Percentiles rank a stretch among this genome's conserved stretches.
phyloP scores from a whole-genome alignment of 2,888 invertebrate genomes.

The Bugulina stolonifera region DNA sequence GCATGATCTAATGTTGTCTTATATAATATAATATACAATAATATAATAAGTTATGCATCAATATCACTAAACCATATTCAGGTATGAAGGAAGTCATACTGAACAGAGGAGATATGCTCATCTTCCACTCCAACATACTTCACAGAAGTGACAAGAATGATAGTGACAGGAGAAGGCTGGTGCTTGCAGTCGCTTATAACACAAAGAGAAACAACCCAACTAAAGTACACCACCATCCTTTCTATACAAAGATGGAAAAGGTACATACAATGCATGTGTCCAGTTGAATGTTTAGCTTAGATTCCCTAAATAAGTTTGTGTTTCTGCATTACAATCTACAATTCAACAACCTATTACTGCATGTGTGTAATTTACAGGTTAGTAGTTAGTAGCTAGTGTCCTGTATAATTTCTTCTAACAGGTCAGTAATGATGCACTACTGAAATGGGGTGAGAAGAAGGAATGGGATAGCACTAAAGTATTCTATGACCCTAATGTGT shows the following conservation, averaged over 20 bases:
- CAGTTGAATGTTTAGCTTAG: too few relatives aligned
- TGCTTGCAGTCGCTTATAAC: constrained; percentile 4
- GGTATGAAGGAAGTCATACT: constrained; percentile 10
- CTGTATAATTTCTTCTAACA: background rate
- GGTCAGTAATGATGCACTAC: background rate
- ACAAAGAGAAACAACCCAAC: constrained; percentile 24
- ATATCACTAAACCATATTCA: too few relatives aligned
- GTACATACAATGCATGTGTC: too few relatives aligned
- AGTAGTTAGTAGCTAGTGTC: too few relatives aligned
- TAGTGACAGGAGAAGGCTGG: constrained; percentile 14
- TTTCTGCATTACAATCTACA: too few relatives aligned
- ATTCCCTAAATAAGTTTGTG: too few relatives aligned
- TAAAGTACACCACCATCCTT: constrained; percentile 13
- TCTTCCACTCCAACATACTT: constrained; percentile 45
- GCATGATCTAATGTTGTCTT: too few relatives aligned
- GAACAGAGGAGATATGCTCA: constrained; percentile 40
- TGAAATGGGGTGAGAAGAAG: constrained; percentile 10
- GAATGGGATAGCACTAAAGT: constrained; percentile 13
- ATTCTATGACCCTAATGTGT: constrained; percentile 11
- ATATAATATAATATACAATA: too few relatives aligned
- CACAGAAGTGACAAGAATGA: constrained; percentile 33
- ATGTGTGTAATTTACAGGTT: too few relatives aligned
- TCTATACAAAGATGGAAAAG: background rate
- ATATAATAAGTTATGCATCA: too few relatives aligned
- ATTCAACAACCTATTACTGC: too few relatives aligned